Percentiles rank a stretch among this genome's conserved stretches.
These are phyloP conservation scores for Muscicapa striata DNA, from an alignment of 2,797 vertebrate genomes.

Conservation along the genomic window DNA sequence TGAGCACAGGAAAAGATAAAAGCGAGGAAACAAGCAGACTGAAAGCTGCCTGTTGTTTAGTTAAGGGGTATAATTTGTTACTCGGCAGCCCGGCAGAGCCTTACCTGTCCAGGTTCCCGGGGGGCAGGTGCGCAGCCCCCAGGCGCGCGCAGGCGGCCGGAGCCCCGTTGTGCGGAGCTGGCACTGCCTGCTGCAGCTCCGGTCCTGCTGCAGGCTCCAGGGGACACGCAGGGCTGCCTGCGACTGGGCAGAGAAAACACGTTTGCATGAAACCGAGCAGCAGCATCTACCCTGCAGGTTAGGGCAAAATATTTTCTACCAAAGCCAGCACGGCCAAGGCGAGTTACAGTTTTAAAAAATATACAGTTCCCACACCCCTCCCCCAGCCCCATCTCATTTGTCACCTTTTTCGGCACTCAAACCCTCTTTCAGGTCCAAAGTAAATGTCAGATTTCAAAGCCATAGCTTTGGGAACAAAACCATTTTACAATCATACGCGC, in stretches of 20 bases:
- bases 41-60: neutral
- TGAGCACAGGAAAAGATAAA: neutral
- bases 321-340: neutral
- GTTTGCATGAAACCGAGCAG: neutral
- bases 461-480: neutral
- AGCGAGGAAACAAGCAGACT: neutral
- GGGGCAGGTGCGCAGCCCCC: conserved; percentile 53
- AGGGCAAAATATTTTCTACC: neutral
- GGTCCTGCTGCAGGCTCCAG: conserved; percentile 46
- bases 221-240: conserved; percentile 14
- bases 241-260: neutral
- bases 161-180: conserved; percentile 50
- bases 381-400: neutral
- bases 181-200: conserved; percentile 51
- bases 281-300: neutral
- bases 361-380: accelerated
- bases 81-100: neutral
- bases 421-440: neutral
- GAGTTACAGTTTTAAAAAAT: neutral
- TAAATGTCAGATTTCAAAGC: neutral
- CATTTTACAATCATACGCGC: neutral
- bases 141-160: neutral
- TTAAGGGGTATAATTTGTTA: neutral
- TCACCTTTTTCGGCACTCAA: neutral
- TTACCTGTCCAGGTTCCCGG: conserved; percentile 81